Evolutionary conservation across 2,797 vertebrate species (phyloP).

Genomic region (Siniperca undulata): DNA sequence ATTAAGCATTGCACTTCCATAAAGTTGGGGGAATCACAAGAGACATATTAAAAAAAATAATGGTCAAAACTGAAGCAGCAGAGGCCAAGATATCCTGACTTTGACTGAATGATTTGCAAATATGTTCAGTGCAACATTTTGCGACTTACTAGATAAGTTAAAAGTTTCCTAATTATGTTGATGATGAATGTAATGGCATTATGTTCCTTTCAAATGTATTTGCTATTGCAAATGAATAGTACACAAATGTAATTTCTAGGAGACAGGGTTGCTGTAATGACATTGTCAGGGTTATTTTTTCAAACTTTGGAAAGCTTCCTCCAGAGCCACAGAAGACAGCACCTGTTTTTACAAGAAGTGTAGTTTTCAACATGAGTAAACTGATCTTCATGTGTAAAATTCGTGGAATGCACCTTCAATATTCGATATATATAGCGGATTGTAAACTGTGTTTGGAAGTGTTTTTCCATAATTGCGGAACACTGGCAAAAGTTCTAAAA

Average conservation of each 20-base stretch:
- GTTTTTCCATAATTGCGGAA: not conserved
- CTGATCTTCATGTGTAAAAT: not conserved
- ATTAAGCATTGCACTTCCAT: conserved; percentile 15
- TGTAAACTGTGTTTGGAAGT: not conserved
- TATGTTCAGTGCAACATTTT: not conserved
- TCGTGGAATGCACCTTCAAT: conserved; percentile 14
- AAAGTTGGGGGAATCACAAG: conserved; percentile 28
- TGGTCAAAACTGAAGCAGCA: not conserved
- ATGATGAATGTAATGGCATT: not conserved
- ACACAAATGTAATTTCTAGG: not conserved
- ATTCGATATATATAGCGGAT: not conserved
- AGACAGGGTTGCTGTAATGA: not conserved
- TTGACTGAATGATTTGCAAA: not conserved
- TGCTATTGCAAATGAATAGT: not conserved
- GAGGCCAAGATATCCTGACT: not conserved
- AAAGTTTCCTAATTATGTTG: not conserved
- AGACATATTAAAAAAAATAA: not conserved
- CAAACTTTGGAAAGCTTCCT: not conserved
- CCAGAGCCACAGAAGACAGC: not conserved
- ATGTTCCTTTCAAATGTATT: not conserved
- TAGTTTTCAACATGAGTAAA: not conserved
- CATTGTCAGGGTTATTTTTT: not conserved
- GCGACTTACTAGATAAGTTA: not conserved
- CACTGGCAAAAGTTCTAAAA: not conserved
- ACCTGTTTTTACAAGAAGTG: not conserved